Conservation (phyloP, 2,797 vertebrate genomes). For the Crocidura indochinensis region DNA sequence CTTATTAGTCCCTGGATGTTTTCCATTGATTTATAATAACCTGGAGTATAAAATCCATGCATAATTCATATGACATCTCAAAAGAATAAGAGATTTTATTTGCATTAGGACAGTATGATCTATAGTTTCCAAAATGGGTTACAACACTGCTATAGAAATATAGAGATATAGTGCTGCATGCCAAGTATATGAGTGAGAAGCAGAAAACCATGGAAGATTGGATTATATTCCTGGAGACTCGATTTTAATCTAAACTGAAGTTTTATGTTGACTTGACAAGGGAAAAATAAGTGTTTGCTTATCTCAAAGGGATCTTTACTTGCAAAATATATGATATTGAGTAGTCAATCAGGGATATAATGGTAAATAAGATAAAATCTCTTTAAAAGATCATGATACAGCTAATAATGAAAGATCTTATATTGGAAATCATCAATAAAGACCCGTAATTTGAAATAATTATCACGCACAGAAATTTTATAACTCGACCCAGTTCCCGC, state of each 20-base stretch:
- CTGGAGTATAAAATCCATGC: not conserved
- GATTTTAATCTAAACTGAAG: conserved; percentile 12
- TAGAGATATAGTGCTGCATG: not conserved
- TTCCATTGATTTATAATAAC: not conserved
- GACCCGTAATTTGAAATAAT: not conserved
- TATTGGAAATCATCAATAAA: no score
- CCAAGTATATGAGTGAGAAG: not conserved
- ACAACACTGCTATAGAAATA: not conserved
- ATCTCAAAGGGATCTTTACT: not conserved
- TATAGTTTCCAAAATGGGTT: conserved; percentile 30
- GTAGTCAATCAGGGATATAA: not conserved
- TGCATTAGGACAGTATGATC: not conserved
- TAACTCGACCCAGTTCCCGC: not conserved
- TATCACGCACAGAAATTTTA: not conserved
- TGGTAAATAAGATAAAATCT: not conserved
- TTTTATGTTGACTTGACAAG: no score
- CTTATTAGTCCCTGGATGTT: not conserved
- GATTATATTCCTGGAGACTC: conserved; percentile 30
- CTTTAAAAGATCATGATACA: not conserved
- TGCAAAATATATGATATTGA: not conserved
- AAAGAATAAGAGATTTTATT: conserved; percentile 4
- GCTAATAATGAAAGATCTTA: not conserved
- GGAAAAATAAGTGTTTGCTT: not conserved
- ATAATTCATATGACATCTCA: not conserved
- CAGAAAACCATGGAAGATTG: not conserved